phyloP scores from a whole-genome alignment of 2,797 vertebrate species.

The Serranus cabrilla region DNA sequence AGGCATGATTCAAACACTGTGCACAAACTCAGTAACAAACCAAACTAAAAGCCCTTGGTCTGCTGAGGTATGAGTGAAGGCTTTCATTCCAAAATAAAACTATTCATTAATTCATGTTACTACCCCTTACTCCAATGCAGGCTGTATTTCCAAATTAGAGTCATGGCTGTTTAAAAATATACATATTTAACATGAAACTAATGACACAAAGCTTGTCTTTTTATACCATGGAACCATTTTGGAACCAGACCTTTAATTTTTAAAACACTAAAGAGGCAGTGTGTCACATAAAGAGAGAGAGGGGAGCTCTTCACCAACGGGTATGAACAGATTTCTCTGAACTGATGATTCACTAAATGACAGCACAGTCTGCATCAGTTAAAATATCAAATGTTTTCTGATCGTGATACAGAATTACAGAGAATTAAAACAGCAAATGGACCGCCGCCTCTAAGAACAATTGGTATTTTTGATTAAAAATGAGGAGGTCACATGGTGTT shows the following conservation, averaged over 20 bases:
- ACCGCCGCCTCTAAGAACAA: not conserved
- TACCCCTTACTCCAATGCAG: not conserved
- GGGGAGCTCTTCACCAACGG: not conserved
- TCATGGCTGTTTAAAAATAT: not conserved
- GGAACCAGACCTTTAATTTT: conserved; percentile 18
- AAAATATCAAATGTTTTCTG: not conserved
- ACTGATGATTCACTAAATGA: not conserved
- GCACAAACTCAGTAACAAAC: conserved; percentile 28
- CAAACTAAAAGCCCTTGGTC: conserved; percentile 57
- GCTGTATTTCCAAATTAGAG: not conserved
- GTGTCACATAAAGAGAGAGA: not conserved
- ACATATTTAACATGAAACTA: not conserved
- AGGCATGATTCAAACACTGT: conserved; percentile 8
- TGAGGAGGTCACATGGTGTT: conserved; percentile 2
- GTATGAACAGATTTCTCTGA: conserved; percentile 10
- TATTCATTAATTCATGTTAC: not conserved
- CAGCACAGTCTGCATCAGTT: not conserved
- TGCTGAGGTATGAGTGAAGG: conserved; percentile 61
- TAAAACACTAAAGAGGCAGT: conserved; percentile 24
- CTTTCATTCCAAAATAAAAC: conserved; percentile 39
- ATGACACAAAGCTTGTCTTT: not conserved
- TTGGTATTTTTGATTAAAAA: not conserved
- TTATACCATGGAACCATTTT: not conserved
- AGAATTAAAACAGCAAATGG: conserved; percentile 1
- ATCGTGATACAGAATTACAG: conserved; percentile 4